Conservation (phyloP, 2,797 vertebrate genomes). For the Lutjanus campechanus region DNA sequence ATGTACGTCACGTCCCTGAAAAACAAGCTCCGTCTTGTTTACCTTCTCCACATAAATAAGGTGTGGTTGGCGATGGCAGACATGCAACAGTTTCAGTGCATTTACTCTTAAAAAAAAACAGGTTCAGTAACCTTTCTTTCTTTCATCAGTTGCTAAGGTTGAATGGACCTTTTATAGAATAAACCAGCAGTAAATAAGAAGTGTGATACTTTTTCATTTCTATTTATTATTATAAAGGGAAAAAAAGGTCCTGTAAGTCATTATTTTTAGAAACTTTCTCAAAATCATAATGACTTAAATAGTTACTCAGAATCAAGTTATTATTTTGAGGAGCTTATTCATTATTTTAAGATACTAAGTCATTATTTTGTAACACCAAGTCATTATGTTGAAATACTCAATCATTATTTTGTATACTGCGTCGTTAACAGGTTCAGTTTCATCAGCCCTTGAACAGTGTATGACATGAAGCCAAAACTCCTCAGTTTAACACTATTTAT, state of each 20-base stretch:
- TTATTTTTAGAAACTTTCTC: too few species aligned
- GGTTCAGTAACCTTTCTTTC: neutral
- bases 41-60: constrained; percentile 17
- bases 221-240: neutral
- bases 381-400: too few species aligned
- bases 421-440: neutral
- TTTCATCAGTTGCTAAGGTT: neutral
- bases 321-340: too few species aligned
- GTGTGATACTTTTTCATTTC: neutral
- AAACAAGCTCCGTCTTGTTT: constrained; percentile 4
- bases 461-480: neutral
- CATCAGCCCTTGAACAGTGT: neutral
- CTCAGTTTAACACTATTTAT: neutral
- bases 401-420: too few species aligned
- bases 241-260: too few species aligned
- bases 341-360: too few species aligned
- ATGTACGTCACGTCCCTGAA: neutral
- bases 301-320: too few species aligned
- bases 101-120: neutral
- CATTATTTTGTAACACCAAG: too few species aligned
- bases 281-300: too few species aligned
- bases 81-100: neutral
- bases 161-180: neutral
- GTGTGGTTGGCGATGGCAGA: neutral
- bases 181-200: neutral